These are phyloP conservation scores for Heliconius melpomene DNA, from an alignment of 1,140 invertebrate species.

Conservation along the genomic window DNA sequence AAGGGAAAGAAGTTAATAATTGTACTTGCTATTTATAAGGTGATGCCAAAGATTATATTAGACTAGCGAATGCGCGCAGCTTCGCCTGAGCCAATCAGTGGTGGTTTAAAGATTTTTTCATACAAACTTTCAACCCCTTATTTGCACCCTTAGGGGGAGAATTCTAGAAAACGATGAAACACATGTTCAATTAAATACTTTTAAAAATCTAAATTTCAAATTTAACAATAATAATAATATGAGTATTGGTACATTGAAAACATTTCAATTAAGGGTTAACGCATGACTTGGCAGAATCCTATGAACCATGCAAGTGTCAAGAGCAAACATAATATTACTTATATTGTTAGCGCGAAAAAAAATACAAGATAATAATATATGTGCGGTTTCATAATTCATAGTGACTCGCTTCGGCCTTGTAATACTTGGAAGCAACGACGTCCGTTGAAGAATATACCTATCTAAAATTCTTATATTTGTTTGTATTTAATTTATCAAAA, in stretches of 20 bases:
- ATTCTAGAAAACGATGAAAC: too few relatives aligned
- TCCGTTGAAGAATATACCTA: neutral
- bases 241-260: neutral
- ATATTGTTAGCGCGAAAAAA: neutral
- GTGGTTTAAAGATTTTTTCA: too few relatives aligned
- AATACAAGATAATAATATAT: neutral
- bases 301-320: neutral
- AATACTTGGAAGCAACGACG: constrained; percentile 29
- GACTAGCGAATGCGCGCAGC: too few relatives aligned
- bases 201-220: too few relatives aligned
- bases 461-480: neutral
- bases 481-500: constrained; percentile 10
- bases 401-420: constrained; percentile 20
- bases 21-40: too few relatives aligned
- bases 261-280: neutral
- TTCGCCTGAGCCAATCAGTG: too few relatives aligned
- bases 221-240: neutral
- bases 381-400: constrained; percentile 18
- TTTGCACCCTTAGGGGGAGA: too few relatives aligned
- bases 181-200: too few relatives aligned
- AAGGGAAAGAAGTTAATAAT: too few relatives aligned
- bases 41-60: too few relatives aligned
- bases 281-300: neutral
- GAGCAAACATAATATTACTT: constrained; percentile 8
- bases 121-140: too few relatives aligned